These are phyloP conservation scores for Mythimna albipuncta DNA, from an alignment of 2,888 invertebrate genomes.

Conservation along the genomic window DNA sequence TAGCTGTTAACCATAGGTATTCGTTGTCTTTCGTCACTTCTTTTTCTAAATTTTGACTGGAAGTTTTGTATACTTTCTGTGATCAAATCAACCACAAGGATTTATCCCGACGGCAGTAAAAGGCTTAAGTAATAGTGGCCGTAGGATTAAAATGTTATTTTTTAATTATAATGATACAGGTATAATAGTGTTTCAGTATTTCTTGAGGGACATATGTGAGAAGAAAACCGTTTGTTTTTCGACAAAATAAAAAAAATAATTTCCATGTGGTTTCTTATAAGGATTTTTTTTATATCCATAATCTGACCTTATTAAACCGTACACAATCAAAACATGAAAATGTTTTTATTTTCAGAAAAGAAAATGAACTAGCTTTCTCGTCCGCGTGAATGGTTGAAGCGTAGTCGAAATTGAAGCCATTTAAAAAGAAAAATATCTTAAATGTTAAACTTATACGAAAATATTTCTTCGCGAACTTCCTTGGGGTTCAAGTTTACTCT, in stretches of 20 bases:
- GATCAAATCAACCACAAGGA: neutral
- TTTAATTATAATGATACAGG: neutral
- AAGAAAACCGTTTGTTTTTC: neutral
- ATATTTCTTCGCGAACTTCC: too few relatives aligned
- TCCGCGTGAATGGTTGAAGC: too few relatives aligned
- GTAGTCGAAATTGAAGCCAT: too few relatives aligned
- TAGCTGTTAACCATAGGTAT: too few relatives aligned
- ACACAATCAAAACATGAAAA: too few relatives aligned
- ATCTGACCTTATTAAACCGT: neutral
- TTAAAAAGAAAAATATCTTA: too few relatives aligned
- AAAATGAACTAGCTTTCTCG: too few relatives aligned
- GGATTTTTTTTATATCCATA: neutral
- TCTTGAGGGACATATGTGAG: neutral
- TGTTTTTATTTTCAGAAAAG: too few relatives aligned
- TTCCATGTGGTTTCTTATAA: neutral
- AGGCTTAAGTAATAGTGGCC: neutral
- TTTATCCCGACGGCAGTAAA: neutral
- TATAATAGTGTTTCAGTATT: slow-evolving; percentile 34
- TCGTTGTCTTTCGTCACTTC: too few relatives aligned
- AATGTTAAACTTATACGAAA: too few relatives aligned
- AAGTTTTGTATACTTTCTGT: neutral
- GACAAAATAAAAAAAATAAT: neutral
- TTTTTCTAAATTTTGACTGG: too few relatives aligned
- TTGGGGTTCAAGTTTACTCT: too few relatives aligned
- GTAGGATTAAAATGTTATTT: neutral